Evolutionary conservation across 2,797 vertebrate genomes (phyloP).

Genomic region (Calcarius lapponicus): DNA sequence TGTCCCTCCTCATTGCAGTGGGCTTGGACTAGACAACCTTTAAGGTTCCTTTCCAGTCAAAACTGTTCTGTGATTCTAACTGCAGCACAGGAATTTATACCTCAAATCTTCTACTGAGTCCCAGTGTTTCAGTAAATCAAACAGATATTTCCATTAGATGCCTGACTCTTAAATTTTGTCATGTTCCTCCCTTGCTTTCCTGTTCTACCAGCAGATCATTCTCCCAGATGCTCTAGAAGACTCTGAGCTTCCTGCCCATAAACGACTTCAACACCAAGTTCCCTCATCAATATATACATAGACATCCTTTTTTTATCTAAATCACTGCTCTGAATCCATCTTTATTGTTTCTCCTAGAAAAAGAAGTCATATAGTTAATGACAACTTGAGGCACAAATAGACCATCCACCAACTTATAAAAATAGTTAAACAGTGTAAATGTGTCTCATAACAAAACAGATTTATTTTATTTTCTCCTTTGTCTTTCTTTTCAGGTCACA

Average conservation of each 20-base stretch:
- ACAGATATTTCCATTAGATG: neutral
- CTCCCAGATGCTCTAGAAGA: neutral
- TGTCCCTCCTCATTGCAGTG: neutral
- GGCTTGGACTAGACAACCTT: neutral
- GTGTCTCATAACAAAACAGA: neutral
- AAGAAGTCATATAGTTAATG: neutral
- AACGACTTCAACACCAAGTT: neutral
- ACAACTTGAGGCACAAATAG: neutral
- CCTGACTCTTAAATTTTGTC: neutral
- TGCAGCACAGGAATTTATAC: neutral
- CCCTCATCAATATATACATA: neutral
- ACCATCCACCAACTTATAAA: neutral
- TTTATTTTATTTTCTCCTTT: neutral
- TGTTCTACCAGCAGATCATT: neutral
- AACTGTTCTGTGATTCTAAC: neutral
- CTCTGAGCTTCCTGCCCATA: neutral
- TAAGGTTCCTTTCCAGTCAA: neutral
- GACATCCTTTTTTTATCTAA: neutral
- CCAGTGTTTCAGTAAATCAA: neutral
- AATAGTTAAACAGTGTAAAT: neutral
- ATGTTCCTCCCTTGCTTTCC: neutral
- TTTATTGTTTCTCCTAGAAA: neutral
- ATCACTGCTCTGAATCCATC: neutral
- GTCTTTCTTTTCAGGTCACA: neutral
- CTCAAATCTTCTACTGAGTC: neutral